phyloP scores from a whole-genome alignment of 2,113 vertebrate genomes.

The Xiphias gladius region DNA sequence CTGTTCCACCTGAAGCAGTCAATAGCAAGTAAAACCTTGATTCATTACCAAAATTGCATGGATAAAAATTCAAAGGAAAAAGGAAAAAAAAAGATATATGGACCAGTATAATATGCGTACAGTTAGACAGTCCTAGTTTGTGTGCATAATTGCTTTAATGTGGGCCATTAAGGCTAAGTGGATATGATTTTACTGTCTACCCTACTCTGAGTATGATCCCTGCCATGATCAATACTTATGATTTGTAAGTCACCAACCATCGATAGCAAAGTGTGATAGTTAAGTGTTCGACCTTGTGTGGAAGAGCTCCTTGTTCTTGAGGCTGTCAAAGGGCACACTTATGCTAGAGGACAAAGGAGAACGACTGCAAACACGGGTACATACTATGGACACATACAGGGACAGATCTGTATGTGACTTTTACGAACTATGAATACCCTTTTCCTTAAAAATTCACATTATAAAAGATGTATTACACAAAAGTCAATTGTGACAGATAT shows the following conservation, averaged over 20 bases:
- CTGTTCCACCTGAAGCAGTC: slow-evolving; percentile 82
- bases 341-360: slow-evolving; percentile 74
- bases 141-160: slow-evolving; percentile 95
- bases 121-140: slow-evolving; percentile 88
- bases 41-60: slow-evolving; percentile 83
- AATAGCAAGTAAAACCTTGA: slow-evolving; percentile 82
- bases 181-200: slow-evolving; percentile 92
- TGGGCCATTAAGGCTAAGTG: slow-evolving; percentile 97
- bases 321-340: slow-evolving; percentile 77
- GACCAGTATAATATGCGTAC: slow-evolving; percentile 80
- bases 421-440: not conserved
- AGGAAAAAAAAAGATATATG: slow-evolving; percentile 80
- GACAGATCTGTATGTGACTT: not conserved
- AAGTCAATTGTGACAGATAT: not conserved
- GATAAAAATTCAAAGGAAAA: slow-evolving; percentile 81
- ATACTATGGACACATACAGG: not conserved
- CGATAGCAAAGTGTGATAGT: slow-evolving; percentile 83
- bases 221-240: slow-evolving; percentile 93
- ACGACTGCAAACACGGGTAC: slow-evolving; percentile 25
- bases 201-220: slow-evolving; percentile 89
- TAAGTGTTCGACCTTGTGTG: slow-evolving; percentile 90
- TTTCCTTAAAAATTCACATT: not conserved
- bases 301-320: slow-evolving; percentile 87
- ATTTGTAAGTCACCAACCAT: slow-evolving; percentile 92
- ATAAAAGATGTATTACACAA: not conserved